Percentiles rank a stretch among this genome's conserved stretches.
Conservation (phyloP, 2,797 vertebrate genomes). For the Pangasius sanitwongsei region DNA sequence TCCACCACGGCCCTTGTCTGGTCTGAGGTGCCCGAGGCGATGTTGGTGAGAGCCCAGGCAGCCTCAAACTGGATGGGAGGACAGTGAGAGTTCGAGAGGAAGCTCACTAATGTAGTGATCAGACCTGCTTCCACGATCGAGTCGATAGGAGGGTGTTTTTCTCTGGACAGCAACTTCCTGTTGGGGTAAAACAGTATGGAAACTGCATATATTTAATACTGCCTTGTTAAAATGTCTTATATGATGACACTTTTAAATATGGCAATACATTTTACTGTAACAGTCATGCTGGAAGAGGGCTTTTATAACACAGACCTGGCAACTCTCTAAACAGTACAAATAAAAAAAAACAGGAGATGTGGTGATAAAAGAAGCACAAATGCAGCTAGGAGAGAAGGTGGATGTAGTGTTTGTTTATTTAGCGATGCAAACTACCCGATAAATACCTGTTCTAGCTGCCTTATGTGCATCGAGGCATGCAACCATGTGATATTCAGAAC, state of each 20-base stretch:
- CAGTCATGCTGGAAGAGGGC: neutral
- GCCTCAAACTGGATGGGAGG: constrained; percentile 94
- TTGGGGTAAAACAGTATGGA: neutral
- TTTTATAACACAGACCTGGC: neutral
- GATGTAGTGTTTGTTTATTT: neutral
- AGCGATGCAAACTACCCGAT: neutral
- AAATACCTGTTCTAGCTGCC: neutral
- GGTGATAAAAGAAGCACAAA: neutral
- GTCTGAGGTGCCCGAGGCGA: constrained; percentile 90
- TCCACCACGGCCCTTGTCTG: constrained; percentile 93
- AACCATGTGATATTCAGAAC: neutral
- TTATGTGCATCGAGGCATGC: neutral
- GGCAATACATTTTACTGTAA: neutral
- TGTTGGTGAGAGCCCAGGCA: constrained; percentile 97
- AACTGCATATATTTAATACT: neutral
- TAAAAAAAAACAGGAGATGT: neutral
- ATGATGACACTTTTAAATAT: neutral
- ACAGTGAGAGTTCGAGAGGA: constrained; percentile 80
- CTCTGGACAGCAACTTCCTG: constrained; percentile 94
- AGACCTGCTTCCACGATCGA: constrained; percentile 88
- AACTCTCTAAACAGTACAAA: neutral
- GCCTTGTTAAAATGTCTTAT: neutral
- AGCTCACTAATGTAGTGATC: constrained; percentile 88
- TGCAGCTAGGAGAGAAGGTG: neutral
- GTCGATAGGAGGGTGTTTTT: constrained; percentile 93